Evolutionary conservation across 1,140 invertebrate genomes (phyloP).

Genomic region (Achatina immaculata): DNA sequence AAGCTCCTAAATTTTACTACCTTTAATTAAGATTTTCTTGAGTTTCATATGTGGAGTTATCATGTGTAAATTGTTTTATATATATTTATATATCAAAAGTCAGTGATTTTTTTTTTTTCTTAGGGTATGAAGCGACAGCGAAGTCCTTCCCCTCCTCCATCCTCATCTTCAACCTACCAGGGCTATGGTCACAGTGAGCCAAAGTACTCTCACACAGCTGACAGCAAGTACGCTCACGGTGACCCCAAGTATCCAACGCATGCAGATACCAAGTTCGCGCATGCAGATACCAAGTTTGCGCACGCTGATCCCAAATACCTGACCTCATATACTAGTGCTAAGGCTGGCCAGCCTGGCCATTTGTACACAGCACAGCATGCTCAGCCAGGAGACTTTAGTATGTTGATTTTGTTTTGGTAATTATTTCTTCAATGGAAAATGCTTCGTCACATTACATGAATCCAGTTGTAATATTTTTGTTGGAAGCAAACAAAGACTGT

Average conservation of each 20-base stretch:
- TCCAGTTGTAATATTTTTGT: no score
- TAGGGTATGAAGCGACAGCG: conserved; percentile 74
- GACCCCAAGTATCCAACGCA: conserved; percentile 16
- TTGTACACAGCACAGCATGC: conserved; percentile 39
- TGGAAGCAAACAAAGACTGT: no score
- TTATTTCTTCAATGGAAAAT: background rate
- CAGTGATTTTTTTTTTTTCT: conserved; percentile 22
- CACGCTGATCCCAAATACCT: conserved; percentile 42
- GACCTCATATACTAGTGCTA: conserved; percentile 18
- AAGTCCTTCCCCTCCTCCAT: conserved; percentile 71
- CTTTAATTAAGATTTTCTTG: no score
- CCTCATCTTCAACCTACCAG: background rate
- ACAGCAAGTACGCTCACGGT: conserved; percentile 19
- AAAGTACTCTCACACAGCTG: conserved; percentile 49
- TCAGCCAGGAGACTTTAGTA: conserved; percentile 39
- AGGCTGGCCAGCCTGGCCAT: conserved; percentile 30
- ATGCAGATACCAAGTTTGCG: conserved; percentile 26
- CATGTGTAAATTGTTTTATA: no score
- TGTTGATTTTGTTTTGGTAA: conserved; percentile 14
- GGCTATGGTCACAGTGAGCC: conserved; percentile 45
- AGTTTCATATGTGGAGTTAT: no score
- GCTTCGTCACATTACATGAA: no score
- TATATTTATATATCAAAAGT: no score
- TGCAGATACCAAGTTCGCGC: conserved; percentile 11
- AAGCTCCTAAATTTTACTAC: no score